Conservation (phyloP, 2,113 vertebrate genomes). For the Irena cyanogastra region DNA sequence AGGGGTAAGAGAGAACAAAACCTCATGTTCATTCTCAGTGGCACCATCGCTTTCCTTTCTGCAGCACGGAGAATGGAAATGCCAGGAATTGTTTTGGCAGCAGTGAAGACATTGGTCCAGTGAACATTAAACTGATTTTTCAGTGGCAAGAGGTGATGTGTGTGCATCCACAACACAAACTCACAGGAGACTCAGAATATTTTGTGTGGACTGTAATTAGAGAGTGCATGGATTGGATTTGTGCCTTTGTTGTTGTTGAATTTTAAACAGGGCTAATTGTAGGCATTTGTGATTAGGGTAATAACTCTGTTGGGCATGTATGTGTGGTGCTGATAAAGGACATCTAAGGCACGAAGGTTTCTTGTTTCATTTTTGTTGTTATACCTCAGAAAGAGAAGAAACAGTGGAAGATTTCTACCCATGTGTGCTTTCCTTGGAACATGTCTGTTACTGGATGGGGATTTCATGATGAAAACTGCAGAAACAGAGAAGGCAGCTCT, state of each 20-base stretch:
- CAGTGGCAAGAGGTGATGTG: background rate
- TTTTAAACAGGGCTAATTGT: conserved; percentile 49
- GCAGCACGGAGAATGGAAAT: background rate
- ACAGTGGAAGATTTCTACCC: background rate
- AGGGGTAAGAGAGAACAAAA: background rate
- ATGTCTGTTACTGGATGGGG: background rate
- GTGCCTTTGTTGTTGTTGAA: background rate
- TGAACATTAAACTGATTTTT: background rate
- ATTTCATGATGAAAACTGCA: background rate
- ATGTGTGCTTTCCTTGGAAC: background rate
- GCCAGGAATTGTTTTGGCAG: background rate
- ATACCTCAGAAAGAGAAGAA: background rate
- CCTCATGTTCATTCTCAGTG: background rate
- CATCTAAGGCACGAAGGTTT: background rate
- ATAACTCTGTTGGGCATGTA: background rate
- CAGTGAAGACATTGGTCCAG: background rate
- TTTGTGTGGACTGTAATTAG: background rate
- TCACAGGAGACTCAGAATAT: background rate
- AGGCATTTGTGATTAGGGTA: background rate
- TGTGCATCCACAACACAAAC: background rate
- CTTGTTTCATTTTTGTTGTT: background rate
- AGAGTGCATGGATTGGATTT: background rate
- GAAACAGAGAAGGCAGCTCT: background rate
- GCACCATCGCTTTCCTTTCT: background rate
- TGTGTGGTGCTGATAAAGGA: conserved; percentile 17